These are phyloP conservation scores for Otus scops DNA, from an alignment of 2,797 vertebrate genomes.

Conservation along the genomic window DNA sequence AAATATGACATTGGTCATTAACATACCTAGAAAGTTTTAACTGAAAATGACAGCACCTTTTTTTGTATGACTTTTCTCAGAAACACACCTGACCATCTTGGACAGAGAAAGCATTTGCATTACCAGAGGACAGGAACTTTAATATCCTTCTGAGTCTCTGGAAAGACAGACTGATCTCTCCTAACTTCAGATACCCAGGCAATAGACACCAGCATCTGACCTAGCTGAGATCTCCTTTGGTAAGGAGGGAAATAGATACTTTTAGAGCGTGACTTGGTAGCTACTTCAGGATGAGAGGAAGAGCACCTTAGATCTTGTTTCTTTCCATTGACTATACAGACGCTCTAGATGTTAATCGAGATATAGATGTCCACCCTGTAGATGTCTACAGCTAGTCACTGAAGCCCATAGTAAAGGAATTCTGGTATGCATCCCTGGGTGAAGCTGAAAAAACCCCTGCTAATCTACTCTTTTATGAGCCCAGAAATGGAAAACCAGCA, in stretches of 20 bases:
- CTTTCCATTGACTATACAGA: not conserved
- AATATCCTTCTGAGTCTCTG: not conserved
- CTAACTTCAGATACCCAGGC: not conserved
- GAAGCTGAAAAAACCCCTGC: not conserved
- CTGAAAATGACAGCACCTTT: not conserved
- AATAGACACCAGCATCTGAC: not conserved
- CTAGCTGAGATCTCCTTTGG: not conserved
- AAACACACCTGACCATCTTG: not conserved
- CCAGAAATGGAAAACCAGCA: not conserved
- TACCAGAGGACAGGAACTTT: not conserved
- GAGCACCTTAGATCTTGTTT: not conserved
- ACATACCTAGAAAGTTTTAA: not conserved
- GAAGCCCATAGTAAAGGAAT: fast-evolving
- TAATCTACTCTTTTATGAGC: not conserved
- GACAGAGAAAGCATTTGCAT: not conserved
- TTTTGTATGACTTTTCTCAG: not conserved
- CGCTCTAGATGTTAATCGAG: not conserved
- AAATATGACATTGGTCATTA: not conserved
- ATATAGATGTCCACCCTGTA: not conserved
- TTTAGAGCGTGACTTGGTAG: not conserved
- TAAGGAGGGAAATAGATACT: not conserved
- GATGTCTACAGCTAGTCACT: not conserved
- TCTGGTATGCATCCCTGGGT: too few relatives aligned
- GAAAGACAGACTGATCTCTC: not conserved
- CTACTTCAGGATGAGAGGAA: not conserved